These are phyloP conservation scores for Euglossa dilemma DNA, from an alignment of 1,140 invertebrate genomes.

Conservation along the genomic window DNA sequence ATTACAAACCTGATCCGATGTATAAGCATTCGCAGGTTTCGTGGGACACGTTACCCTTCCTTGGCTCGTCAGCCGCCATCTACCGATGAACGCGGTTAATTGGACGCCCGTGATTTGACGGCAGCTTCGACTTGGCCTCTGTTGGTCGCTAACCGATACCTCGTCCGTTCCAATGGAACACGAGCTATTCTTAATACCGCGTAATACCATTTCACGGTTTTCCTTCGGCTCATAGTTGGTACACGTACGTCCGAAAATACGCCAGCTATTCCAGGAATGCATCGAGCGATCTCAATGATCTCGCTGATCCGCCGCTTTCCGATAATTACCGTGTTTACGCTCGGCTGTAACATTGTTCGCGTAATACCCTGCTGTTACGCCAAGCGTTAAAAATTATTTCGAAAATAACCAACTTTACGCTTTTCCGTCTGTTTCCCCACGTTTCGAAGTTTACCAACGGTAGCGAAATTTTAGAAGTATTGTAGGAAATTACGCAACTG, in stretches of 20 bases:
- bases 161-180: not conserved
- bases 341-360: no score
- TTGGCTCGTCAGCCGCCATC: constrained; percentile 4
- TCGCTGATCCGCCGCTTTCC: no score
- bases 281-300: not conserved
- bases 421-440: no score
- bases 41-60: not conserved
- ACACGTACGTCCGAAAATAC: not conserved
- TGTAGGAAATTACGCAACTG: no score
- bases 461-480: no score
- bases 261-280: not conserved
- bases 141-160: no score
- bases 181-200: not conserved
- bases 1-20: constrained; percentile 30
- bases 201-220: not conserved
- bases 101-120: not conserved
- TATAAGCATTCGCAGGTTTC: not conserved
- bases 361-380: no score
- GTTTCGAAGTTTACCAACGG: no score
- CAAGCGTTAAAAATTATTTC: no score
- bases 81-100: constrained; percentile 19
- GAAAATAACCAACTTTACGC: no score
- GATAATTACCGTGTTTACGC: no score
- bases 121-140: not conserved
- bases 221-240: not conserved